These are phyloP conservation scores for Sebastes hubbsi DNA, from an alignment of 2,797 vertebrate species.

Conservation along the genomic window DNA sequence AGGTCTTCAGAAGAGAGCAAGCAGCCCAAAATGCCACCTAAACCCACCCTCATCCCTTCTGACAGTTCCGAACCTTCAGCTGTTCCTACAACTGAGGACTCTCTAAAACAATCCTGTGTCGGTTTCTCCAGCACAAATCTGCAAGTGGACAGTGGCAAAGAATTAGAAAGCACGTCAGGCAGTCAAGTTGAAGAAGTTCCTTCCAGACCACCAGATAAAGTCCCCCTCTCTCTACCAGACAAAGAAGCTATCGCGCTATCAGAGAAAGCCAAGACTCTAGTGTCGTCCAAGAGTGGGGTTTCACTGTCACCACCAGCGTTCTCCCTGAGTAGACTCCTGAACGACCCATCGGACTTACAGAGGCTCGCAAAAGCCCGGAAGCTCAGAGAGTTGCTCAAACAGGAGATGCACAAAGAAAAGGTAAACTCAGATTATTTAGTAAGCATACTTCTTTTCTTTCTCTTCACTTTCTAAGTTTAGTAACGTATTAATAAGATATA, in stretches of 20 bases:
- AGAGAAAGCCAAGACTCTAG: slow-evolving; percentile 71
- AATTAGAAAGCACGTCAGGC: slow-evolving; percentile 1
- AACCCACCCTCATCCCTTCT: slow-evolving; percentile 16
- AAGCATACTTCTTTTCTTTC: not conserved
- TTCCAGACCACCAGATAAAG: slow-evolving; percentile 52
- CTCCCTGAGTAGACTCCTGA: slow-evolving; percentile 74
- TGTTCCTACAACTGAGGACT: not conserved
- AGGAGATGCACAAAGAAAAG: slow-evolving; percentile 90
- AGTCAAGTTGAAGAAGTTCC: slow-evolving; percentile 43
- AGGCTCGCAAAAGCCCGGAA: slow-evolving; percentile 90
- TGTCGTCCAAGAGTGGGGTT: slow-evolving; percentile 37
- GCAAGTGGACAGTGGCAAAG: slow-evolving; percentile 3
- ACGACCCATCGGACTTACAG: slow-evolving; percentile 85
- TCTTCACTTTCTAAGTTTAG: not conserved
- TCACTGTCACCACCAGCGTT: slow-evolving; percentile 28
- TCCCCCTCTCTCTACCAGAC: slow-evolving; percentile 41
- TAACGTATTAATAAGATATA: not conserved
- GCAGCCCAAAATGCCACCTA: slow-evolving; percentile 63
- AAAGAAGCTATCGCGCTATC: slow-evolving; percentile 65
- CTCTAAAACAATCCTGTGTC: not conserved
- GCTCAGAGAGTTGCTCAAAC: slow-evolving; percentile 90
- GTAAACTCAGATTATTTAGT: slow-evolving; percentile 67
- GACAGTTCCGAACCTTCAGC: not conserved
- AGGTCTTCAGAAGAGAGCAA: slow-evolving; percentile 59
- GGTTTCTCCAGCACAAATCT: not conserved